A percentile compares a stretch with the other conserved stretches of the same genome.
Evolutionary conservation across 2,113 vertebrate species (phyloP).

Genomic region (Serilophus lunatus): DNA sequence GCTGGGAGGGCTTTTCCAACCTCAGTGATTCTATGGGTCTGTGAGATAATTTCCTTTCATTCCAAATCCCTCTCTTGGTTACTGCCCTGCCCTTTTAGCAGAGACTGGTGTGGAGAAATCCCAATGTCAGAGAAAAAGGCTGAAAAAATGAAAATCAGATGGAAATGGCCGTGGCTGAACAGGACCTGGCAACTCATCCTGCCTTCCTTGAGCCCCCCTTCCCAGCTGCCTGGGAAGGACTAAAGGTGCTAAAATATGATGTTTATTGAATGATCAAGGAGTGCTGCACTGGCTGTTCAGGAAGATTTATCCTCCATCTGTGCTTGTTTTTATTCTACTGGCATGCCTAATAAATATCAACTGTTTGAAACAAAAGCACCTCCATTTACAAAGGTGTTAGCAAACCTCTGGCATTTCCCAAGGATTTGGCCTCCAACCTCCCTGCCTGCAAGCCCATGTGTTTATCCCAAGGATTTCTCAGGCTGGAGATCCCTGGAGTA

Average conservation of each 20-base stretch:
- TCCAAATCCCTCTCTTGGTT: not conserved
- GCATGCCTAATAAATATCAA: conserved; percentile 56
- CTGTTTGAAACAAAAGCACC: conserved; percentile 10
- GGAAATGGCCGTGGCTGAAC: not conserved
- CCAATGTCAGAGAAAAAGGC: not conserved
- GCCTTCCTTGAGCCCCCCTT: not conserved
- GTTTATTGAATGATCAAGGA: conserved; percentile 20
- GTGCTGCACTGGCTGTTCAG: conserved; percentile 3
- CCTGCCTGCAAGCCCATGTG: not conserved
- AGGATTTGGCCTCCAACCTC: not conserved
- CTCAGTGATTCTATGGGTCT: not conserved
- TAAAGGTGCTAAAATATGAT: conserved; percentile 18
- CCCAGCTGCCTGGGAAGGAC: not conserved
- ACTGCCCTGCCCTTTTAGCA: not conserved
- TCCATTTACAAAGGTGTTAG: conserved; percentile 1
- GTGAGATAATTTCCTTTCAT: not conserved
- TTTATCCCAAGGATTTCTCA: not conserved
- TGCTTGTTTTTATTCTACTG: conserved; percentile 37
- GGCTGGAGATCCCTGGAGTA: not conserved
- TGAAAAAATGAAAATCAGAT: not conserved
- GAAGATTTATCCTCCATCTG: conserved; percentile 61
- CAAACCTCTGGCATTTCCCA: not conserved
- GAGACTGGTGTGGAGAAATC: not conserved
- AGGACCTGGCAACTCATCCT: not conserved
- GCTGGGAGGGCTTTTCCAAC: not conserved